phyloP scores from a whole-genome alignment of 2,888 invertebrate species.

The Polydrusus tereticollis region DNA sequence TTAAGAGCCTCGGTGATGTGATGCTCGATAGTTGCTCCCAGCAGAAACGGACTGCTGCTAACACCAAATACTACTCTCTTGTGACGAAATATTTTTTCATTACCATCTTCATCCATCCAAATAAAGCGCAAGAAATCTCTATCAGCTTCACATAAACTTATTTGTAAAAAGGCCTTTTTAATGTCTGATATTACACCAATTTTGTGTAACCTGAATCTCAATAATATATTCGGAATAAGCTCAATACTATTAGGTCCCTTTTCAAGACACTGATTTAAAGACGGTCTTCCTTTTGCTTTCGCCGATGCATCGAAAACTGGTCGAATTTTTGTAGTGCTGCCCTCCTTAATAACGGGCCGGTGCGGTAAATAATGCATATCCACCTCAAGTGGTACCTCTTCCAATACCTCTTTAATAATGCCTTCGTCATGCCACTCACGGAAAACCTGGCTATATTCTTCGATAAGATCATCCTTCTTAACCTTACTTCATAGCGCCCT shows the following conservation, averaged over 20 bases:
- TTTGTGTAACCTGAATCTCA: constrained; percentile 7
- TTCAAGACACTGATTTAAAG: constrained; percentile 52
- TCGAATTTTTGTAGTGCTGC: constrained; percentile 50
- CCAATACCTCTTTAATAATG: neutral
- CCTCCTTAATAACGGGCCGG: constrained; percentile 21
- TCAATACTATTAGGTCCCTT: constrained; percentile 39
- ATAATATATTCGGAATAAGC: constrained; percentile 17
- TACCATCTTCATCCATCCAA: constrained; percentile 46
- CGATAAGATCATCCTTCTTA: constrained; percentile 38
- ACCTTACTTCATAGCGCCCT: too few relatives aligned
- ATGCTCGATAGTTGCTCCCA: constrained; percentile 48
- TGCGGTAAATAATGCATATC: constrained; percentile 20
- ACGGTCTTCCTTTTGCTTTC: constrained; percentile 43
- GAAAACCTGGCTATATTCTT: too few relatives aligned
- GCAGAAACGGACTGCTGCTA: constrained; percentile 48
- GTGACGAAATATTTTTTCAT: constrained; percentile 38
- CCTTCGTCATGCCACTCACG: too few relatives aligned
- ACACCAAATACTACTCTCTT: constrained; percentile 48
- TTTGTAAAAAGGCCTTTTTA: constrained; percentile 48
- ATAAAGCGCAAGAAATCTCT: constrained; percentile 56
- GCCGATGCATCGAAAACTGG: constrained; percentile 56
- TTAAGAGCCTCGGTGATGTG: constrained; percentile 24
- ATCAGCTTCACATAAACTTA: constrained; percentile 48
- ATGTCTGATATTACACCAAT: constrained; percentile 31
- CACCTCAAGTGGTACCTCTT: neutral